Base-by-base conservation (phyloP, 2,797 vertebrate genomes). In the Novumbra hubbsi region DNA sequence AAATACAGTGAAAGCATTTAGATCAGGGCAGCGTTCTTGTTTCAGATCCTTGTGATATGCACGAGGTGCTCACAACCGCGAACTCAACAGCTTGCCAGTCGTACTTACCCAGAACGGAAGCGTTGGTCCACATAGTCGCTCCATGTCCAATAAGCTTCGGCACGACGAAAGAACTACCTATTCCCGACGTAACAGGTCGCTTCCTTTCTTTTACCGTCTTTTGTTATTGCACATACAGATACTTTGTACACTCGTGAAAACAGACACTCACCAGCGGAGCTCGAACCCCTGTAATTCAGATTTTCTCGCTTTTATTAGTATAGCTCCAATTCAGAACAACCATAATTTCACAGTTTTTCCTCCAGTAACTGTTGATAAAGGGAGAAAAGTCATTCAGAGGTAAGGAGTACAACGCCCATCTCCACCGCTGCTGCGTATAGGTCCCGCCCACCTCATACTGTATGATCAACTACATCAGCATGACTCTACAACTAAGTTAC, bases 81-180 rank as follows among this genome's bases (percentile, higher is more conserved):
- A 14, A 52, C 3, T 28, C 48, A 1, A 3, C 15, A 14, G 24
- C 52, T 19, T 16, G 16, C 30, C 38, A 3, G 19, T 32, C 27
- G 57, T 27, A 83, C 85, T 92, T 80, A 94, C 93, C 93, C 93
- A 94, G 83, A 94, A 92, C 15, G 89, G 88, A 32, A 86, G 88
- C 5, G 87, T 32, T 0, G 83, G 69, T 85, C 93, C 93, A 83
- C 93, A 94, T 57, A 94, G 81, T 74, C 72, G 70, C 87, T 93
- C 90, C 93, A 94, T 94, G 83, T 84, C 73, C 7, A 71, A 69
- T 75, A 80, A 78, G 78, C 48, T 79, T 80, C 74, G 68, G 73
- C 68, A 76, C 64, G 74, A 65, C 71, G 57, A 66, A 66, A 65
- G 57, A 78, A 52, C 77, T 76, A 72, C 66, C 75, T 75, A 68